Evolutionary conservation across 2,113 vertebrate species (phyloP), one percentile per base, ranked within the genome.

Genomic region (Corvus cornix): DNA sequence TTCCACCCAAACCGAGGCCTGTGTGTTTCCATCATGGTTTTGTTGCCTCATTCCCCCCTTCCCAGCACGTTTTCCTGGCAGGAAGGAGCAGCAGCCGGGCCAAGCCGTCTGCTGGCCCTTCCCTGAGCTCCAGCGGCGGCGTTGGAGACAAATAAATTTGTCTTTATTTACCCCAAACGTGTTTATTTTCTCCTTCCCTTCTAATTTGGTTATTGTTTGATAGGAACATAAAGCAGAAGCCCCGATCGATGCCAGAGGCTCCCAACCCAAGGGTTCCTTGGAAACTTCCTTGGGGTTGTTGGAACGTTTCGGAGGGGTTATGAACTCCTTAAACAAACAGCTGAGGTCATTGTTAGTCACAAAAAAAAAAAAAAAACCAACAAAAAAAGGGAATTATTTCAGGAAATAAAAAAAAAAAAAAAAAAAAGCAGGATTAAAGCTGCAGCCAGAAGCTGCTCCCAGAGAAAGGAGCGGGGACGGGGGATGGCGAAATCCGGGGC

Each of bases 261-360:
- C 75, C 59, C 63, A 28, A 64, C 30, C 76, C 80, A 39, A 94
- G 68, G 83, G n/a, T 48, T 90, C 82, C 72, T 91, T 70, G 51
- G 76, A 94, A 94, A 85, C 91, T 91, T 86, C 92, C 92, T 84
- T 53, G 84, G 1, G 33, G 68, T 51, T 84, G 92, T 63, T 73
- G 66, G 92, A 95, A 96, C 78, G 37, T 90, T 96, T 87, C 64
- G 73, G 80, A 30, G 37, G 96, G 98, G 97, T 97, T 97, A 84
- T 95, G 97, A 98, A 98, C 98, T 98, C 87, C 90, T 97, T 97
- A 97, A 97, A 96, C 97, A 98, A 98, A 97, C 95, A 97, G 84
- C 82, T 97, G 97, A 97, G 95, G 95, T 97, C 96, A 98, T 84
- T 94, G 97, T 80, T 88, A 95, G 91, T 87, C 33, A 14, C 56